phyloP scores from a whole-genome alignment of 2,888 invertebrate genomes.

The Selenia dentaria region DNA sequence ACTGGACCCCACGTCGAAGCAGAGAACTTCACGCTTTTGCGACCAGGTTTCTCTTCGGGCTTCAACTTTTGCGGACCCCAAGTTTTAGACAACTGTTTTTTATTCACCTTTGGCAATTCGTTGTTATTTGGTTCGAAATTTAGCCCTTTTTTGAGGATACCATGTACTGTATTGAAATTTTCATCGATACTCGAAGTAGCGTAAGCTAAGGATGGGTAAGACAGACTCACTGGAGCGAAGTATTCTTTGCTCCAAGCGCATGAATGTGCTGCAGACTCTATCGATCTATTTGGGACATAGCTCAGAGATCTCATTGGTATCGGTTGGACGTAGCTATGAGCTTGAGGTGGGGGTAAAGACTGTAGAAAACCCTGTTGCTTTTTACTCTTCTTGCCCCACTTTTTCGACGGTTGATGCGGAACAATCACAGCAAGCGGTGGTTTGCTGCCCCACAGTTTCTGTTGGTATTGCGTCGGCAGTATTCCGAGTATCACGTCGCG shows the following conservation, averaged over 20 bases:
- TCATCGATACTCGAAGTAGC: neutral
- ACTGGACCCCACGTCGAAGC: constrained; percentile 31
- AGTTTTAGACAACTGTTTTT: constrained; percentile 21
- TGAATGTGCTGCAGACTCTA: neutral
- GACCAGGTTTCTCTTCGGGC: constrained; percentile 16
- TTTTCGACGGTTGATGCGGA: constrained; percentile 1
- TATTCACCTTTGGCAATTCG: constrained; percentile 6
- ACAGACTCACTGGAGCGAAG: neutral
- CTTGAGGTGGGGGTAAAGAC: neutral
- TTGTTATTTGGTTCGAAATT: constrained; percentile 8
- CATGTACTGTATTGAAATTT: neutral
- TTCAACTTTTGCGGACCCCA: constrained; percentile 31
- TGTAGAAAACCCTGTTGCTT: neutral
- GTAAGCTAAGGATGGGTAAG: neutral
- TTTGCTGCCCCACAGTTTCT: neutral
- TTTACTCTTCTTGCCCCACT: constrained; percentile 4
- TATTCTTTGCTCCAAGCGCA: constrained; percentile 4
- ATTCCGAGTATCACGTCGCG: neutral
- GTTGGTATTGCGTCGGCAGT: neutral
- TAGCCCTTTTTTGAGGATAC: constrained; percentile 7
- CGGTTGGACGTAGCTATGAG: neutral
- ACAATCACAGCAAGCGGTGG: neutral
- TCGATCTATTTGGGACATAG: neutral
- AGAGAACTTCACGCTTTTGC: constrained; percentile 28
- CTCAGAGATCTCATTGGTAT: constrained; percentile 5